A percentile compares a stretch with the other conserved stretches of the same genome.
Conservation (phyloP, 2,888 invertebrate species). For the Rhopalosiphum nymphaeae region DNA sequence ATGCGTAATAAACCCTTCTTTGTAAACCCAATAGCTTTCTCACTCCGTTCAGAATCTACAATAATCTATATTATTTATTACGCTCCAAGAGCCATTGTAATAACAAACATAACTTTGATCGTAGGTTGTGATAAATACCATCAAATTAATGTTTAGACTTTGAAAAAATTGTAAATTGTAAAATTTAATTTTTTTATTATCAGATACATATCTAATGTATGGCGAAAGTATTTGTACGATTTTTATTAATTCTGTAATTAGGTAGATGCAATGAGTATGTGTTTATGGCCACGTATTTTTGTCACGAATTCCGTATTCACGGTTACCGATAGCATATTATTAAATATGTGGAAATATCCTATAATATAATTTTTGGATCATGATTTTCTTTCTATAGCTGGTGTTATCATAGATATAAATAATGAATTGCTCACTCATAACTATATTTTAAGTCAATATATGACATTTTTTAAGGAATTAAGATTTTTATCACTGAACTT, state of each 20-base stretch:
- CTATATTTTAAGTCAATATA: no score
- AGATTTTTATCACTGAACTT: no score
- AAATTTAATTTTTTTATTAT: neutral
- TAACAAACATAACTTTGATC: neutral
- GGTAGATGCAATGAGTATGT: neutral
- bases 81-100: neutral
- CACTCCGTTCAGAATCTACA: neutral
- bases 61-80: conserved; percentile 9
- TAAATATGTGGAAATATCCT: neutral
- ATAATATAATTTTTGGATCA: neutral
- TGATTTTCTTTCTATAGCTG: neutral
- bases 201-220: neutral
- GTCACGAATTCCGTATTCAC: neutral
- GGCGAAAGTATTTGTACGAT: neutral
- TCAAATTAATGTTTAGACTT: neutral
- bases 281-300: neutral
- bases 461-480: no score
- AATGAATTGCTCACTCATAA: neutral
- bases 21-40: neutral
- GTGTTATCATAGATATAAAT: neutral
- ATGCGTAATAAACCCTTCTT: neutral
- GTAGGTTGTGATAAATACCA: neutral
- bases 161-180: neutral
- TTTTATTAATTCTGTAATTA: neutral
- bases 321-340: neutral